phyloP scores from a whole-genome alignment of 2,797 vertebrate genomes.

The Distichodus sexfasciatus region DNA sequence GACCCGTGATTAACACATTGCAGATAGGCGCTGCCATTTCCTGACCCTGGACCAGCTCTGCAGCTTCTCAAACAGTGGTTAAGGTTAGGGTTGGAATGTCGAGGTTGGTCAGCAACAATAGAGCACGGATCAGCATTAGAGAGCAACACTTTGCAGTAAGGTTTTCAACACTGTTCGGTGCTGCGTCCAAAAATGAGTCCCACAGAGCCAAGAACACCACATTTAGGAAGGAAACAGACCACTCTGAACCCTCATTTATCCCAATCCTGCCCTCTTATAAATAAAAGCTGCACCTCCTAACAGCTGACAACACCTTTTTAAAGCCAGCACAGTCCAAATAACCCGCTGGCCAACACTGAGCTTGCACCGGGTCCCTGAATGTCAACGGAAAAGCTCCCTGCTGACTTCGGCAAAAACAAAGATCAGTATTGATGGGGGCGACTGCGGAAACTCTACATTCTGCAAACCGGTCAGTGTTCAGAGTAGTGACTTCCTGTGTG shows the following conservation, averaged over 20 bases:
- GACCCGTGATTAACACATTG: neutral
- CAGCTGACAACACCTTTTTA: neutral
- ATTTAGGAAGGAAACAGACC: too few species aligned
- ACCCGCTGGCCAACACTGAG: neutral
- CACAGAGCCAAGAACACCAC: too few species aligned
- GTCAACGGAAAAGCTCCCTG: neutral
- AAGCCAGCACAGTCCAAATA: neutral
- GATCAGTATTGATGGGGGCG: neutral
- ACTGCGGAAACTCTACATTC: neutral
- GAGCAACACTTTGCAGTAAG: too few species aligned
- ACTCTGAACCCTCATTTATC: too few species aligned
- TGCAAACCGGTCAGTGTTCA: too few species aligned
- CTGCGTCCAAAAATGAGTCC: too few species aligned
- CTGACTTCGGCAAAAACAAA: neutral
- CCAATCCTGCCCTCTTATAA: too few species aligned
- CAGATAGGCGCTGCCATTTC: neutral
- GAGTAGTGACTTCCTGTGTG: neutral
- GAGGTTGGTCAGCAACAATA: too few species aligned
- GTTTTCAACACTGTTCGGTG: too few species aligned
- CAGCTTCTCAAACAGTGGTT: neutral
- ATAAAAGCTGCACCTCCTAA: neutral
- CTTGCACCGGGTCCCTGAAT: neutral
- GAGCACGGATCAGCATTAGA: too few species aligned
- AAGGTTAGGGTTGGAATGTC: neutral
- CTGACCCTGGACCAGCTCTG: neutral